phyloP scores from a whole-genome alignment of 2,113 vertebrate genomes.

The Pomatostomus ruficeps region DNA sequence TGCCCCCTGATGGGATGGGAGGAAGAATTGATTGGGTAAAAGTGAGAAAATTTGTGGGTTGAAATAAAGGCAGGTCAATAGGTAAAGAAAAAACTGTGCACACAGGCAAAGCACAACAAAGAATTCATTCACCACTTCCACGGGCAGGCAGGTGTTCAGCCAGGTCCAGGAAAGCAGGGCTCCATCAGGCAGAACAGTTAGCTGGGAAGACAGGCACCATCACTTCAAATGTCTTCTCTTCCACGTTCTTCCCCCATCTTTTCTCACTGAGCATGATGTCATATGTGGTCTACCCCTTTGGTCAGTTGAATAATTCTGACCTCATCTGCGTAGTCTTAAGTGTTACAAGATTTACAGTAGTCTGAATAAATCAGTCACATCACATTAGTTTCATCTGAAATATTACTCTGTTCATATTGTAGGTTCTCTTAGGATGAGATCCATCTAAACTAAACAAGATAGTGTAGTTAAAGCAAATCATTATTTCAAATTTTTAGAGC shows the following conservation, averaged over 20 bases:
- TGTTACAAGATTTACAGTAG: neutral
- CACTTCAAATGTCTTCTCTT: accelerated
- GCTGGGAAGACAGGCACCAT: neutral
- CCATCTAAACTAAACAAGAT: neutral
- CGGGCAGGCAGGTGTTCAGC: neutral
- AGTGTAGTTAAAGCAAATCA: neutral
- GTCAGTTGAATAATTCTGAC: neutral
- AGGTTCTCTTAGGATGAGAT: neutral
- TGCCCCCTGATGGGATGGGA: accelerated
- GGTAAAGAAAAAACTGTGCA: neutral
- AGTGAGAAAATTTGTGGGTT: neutral
- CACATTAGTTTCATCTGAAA: neutral
- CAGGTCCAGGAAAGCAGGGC: neutral
- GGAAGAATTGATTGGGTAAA: neutral
- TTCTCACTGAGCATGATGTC: neutral
- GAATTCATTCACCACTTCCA: neutral
- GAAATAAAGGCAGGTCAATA: neutral
- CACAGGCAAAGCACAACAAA: neutral
- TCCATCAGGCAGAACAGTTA: accelerated
- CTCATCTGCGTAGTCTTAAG: neutral
- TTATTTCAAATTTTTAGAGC: neutral
- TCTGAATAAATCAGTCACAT: neutral
- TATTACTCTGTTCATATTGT: neutral
- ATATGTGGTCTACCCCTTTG: neutral
- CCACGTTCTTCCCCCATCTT: neutral